Evolutionary conservation across 2,888 invertebrate species (phyloP).

Genomic region (Teinopalpus imperialis): DNA sequence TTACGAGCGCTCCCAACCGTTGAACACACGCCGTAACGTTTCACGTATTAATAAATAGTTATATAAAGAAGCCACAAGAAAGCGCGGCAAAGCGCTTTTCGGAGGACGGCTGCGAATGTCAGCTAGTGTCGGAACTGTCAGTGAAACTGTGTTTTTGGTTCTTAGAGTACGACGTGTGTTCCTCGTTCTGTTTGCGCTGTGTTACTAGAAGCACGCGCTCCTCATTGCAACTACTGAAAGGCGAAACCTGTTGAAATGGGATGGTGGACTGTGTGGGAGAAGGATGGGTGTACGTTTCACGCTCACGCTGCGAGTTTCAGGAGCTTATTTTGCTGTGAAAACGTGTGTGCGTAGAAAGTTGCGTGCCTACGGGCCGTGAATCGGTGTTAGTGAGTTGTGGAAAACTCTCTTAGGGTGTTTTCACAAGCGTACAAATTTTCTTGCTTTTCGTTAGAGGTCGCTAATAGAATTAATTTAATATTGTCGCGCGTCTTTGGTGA

Average conservation of each 20-base stretch:
- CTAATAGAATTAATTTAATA: conserved; percentile 53
- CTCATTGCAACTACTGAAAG: conserved; percentile 74
- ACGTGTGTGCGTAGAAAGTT: conserved; percentile 74
- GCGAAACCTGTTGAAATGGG: conserved; percentile 81
- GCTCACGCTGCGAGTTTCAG: conserved; percentile 58
- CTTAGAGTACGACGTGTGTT: conserved; percentile 69
- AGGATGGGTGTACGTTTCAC: conserved; percentile 46
- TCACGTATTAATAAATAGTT: conserved; percentile 73
- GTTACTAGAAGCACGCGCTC: conserved; percentile 78
- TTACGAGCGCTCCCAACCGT: conserved; percentile 50
- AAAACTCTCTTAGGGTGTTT: conserved; percentile 77
- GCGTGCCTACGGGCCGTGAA: conserved; percentile 65
- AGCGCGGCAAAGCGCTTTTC: conserved; percentile 53
- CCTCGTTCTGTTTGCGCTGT: conserved; percentile 73
- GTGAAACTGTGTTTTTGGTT: conserved; percentile 76
- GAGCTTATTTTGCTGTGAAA: conserved; percentile 67
- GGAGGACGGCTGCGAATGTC: conserved; percentile 64
- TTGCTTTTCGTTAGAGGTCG: conserved; percentile 47
- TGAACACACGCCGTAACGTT: conserved; percentile 59
- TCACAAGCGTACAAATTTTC: conserved; percentile 66
- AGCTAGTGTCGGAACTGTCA: conserved; percentile 72
- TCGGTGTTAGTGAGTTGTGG: conserved; percentile 77
- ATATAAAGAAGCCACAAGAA: conserved; percentile 57
- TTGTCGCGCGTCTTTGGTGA: conserved; percentile 33
- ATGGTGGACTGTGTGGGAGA: conserved; percentile 61